Evolutionary conservation across 2,113 vertebrate genomes (phyloP).

Genomic region (Herpailurus yagouaroundi): DNA sequence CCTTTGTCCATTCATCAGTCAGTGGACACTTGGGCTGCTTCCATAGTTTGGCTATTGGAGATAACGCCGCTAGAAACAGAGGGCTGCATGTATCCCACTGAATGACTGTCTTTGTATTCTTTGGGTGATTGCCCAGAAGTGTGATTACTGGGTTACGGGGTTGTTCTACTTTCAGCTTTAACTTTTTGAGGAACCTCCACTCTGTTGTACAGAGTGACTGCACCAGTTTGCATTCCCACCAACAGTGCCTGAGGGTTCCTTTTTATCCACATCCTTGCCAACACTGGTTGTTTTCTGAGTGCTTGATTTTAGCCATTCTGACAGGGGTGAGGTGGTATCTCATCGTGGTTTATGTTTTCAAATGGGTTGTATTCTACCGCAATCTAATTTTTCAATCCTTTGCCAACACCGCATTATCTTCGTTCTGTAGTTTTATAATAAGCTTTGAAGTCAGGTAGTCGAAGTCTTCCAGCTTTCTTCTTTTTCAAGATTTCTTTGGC

Average conservation of each 20-base stretch:
- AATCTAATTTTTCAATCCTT: background rate
- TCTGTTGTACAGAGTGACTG: background rate
- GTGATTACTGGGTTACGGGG: background rate
- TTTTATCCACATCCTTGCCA: background rate
- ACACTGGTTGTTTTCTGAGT: background rate
- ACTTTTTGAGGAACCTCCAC: background rate
- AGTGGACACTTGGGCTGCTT: background rate
- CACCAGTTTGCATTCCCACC: background rate
- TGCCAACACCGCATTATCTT: background rate
- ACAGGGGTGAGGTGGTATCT: background rate
- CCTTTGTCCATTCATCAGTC: background rate
- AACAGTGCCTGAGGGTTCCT: background rate
- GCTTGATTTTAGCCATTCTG: background rate
- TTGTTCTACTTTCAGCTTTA: background rate
- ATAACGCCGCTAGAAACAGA: background rate
- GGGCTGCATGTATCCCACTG: background rate
- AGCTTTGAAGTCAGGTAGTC: background rate
- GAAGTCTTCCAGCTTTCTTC: background rate
- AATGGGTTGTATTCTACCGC: background rate
- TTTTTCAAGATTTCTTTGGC: background rate
- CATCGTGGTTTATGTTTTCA: background rate
- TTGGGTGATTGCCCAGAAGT: background rate
- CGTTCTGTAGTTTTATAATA: background rate
- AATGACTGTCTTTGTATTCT: background rate
- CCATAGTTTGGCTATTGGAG: background rate